These are phyloP conservation scores for Naso thynnoides DNA, from an alignment of 2,797 vertebrate genomes.

Conservation along the genomic window DNA sequence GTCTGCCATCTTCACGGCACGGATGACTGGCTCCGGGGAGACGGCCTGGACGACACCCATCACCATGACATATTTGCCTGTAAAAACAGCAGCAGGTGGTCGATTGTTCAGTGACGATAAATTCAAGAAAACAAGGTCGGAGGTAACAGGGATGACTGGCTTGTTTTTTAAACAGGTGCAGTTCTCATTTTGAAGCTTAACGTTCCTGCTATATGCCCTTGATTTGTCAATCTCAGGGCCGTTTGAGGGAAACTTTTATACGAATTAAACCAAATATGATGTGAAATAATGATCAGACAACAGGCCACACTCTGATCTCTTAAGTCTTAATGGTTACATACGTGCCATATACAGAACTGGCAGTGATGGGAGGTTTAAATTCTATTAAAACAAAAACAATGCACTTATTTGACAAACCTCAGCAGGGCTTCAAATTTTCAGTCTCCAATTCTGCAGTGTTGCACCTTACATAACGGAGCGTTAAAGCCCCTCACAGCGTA, in stretches of 20 bases:
- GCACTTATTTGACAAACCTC: neutral
- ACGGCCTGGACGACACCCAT: conserved; percentile 88
- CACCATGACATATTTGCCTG: conserved; percentile 94
- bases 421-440: neutral
- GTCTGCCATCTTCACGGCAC: conserved; percentile 91
- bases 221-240: neutral
- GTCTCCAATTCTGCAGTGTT: too few species aligned
- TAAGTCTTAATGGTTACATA: too few species aligned
- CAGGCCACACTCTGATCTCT: neutral
- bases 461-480: too few species aligned
- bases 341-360: too few species aligned
- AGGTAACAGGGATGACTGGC: neutral
- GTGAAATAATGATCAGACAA: neutral
- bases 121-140: neutral
- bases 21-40: conserved; percentile 88
- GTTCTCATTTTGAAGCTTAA: neutral
- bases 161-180: conserved; percentile 1
- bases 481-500: too few species aligned
- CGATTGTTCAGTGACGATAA: conserved; percentile 22
- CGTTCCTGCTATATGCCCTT: neutral
- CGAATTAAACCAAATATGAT: neutral
- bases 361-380: neutral
- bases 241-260: neutral
- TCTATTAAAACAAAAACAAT: neutral
- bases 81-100: conserved; percentile 36